Percentiles rank a stretch among this genome's conserved stretches.
Conservation (phyloP, 2,113 vertebrate genomes). For the Engystomops pustulosus region DNA sequence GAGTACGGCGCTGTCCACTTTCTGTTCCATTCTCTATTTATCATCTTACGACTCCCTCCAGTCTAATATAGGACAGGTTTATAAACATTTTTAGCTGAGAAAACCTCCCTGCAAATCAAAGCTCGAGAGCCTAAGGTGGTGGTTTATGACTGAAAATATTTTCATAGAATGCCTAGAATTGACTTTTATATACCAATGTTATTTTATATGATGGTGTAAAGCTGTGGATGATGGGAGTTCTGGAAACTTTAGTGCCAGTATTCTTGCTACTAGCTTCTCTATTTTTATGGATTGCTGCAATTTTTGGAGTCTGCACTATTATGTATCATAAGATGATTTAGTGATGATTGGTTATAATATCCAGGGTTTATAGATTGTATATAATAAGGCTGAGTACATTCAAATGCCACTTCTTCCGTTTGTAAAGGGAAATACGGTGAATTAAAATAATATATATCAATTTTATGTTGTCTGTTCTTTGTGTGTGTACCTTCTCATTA, state of each 20-base stretch:
- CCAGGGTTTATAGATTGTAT: neutral
- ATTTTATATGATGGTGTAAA: neutral
- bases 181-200: neutral
- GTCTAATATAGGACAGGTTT: too few relatives aligned
- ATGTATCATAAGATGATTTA: neutral
- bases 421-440: neutral
- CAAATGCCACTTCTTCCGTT: neutral
- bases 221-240: neutral
- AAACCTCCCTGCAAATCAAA: too few relatives aligned
- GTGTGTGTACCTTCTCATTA: too few relatives aligned
- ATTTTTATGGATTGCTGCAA: neutral
- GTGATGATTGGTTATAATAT: neutral
- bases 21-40: too few relatives aligned
- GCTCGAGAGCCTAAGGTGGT: neutral
- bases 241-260: neutral
- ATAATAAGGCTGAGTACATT: neutral
- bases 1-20: too few relatives aligned
- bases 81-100: too few relatives aligned
- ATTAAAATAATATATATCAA: neutral
- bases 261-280: neutral
- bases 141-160: neutral
- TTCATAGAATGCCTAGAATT: neutral
- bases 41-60: too few relatives aligned
- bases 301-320: neutral
- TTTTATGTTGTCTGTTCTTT: too few relatives aligned